Evolutionary conservation across 2,113 vertebrate species (phyloP).

Genomic region (Campylomormyrus numenius): DNA sequence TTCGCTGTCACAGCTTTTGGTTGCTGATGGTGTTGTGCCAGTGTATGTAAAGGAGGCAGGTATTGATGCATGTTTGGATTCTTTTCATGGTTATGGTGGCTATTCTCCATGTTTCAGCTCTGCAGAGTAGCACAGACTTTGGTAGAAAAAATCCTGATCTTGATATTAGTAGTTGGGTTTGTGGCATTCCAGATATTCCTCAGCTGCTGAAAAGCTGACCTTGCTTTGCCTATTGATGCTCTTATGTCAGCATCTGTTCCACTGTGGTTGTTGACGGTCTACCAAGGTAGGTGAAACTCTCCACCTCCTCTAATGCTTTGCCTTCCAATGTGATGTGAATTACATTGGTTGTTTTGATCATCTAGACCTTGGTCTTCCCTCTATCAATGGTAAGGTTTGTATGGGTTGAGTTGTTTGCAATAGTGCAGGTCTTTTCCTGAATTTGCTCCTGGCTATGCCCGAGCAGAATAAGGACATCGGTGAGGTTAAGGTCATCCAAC

Average conservation of each 20-base stretch:
- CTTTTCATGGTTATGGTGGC: not conserved
- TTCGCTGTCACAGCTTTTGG: not conserved
- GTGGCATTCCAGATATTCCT: not conserved
- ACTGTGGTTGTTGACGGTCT: not conserved
- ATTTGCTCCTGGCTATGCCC: not conserved
- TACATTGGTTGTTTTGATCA: not conserved
- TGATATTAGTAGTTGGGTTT: not conserved
- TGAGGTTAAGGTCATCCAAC: not conserved
- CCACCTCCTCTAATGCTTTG: not conserved
- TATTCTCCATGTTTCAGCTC: not conserved
- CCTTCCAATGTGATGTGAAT: not conserved
- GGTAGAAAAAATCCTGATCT: not conserved
- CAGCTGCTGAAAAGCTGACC: not conserved
- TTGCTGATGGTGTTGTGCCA: not conserved
- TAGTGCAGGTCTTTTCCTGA: not conserved
- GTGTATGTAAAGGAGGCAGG: not conserved
- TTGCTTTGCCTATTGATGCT: not conserved
- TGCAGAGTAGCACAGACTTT: not conserved
- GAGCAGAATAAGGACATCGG: not conserved
- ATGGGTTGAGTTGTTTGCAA: not conserved
- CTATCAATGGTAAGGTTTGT: not conserved
- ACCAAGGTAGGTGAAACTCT: not conserved
- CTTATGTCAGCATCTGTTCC: not conserved
- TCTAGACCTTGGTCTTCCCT: not conserved
- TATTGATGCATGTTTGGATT: not conserved